Conservation (phyloP, 2,113 vertebrate species). For the Chlamydotis undulata region DNA sequence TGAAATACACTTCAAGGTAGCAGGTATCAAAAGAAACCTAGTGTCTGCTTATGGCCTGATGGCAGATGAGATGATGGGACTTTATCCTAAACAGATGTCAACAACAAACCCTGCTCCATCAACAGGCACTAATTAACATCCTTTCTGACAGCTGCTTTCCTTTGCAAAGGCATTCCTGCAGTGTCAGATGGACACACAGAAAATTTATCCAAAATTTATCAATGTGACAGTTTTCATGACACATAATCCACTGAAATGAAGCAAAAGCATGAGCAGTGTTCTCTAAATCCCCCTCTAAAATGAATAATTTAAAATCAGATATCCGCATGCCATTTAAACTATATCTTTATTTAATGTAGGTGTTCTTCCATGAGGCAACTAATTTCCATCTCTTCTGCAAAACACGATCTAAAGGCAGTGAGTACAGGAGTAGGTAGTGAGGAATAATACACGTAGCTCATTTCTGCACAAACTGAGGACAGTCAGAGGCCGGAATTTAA, state of each 20-base stretch:
- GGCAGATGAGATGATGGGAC: not conserved
- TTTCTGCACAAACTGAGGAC: not conserved
- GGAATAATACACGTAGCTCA: rapidly evolving
- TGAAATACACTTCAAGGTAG: not conserved
- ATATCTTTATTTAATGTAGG: not conserved
- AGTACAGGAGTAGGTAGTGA: not conserved
- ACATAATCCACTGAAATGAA: not conserved
- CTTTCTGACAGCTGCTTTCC: not conserved
- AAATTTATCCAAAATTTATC: not conserved
- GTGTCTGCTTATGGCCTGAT: not conserved
- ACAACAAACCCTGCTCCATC: not conserved
- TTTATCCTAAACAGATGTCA: not conserved
- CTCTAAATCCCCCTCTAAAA: not conserved
- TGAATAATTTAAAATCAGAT: not conserved
- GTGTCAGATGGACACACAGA: not conserved
- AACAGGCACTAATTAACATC: not conserved
- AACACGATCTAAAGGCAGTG: not conserved
- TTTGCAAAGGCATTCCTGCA: not conserved
- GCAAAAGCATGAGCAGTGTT: not conserved
- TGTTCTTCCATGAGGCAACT: not conserved
- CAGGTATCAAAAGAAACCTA: not conserved
- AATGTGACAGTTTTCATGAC: not conserved
- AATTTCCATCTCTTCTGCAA: not conserved
- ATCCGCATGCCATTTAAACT: not conserved
- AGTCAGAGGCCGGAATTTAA: not conserved